Evolutionary conservation across 2,888 invertebrate species (phyloP), one percentile per base, ranked within the genome.

Genomic region (Emesis castigata): DNA sequence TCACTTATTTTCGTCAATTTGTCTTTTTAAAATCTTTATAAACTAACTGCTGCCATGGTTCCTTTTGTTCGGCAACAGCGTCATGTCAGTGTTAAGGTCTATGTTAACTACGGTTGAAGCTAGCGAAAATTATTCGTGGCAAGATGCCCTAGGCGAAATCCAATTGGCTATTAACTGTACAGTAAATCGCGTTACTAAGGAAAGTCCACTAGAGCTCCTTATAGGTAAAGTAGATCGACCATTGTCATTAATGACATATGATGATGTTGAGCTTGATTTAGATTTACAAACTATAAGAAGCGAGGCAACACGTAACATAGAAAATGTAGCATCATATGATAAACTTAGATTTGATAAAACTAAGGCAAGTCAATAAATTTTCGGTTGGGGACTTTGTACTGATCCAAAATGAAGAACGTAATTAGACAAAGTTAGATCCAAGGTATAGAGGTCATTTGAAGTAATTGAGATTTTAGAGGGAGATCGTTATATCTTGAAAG

Each of bases 61-160:
- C n/a, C n/a, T n/a, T n/a, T n/a, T n/a, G n/a, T n/a, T n/a, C n/a
- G n/a, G n/a, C n/a, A n/a, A n/a, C n/a, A n/a, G n/a, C n/a, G 84
- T 64, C 8, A 64, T 31, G n/a, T 70, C 0, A 73, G 69, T 0
- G 22, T 80, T 0, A 84, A 84, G 26, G 9, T 3, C 1, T 5
- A 87, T 88, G 88, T 62, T 88, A 0, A 88, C 88, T 4, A 72
- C 81, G 0, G 86, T 85, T 8, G 89, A 89, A 68, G 73, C 76
- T 2, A 69, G n/a, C n/a, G n/a, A 20, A 1, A 68, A 85, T 26
- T 48, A 76, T 1, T 84, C 87, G 0, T 88, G 88, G 88, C 87
- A 88, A 65, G 86, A 86, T 71, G 7, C 11, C 18, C 7, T 39
- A 34, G 20, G 20, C 39, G 66, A 66, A 18, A 9, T 65, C 3